Percentiles rank a stretch among this genome's conserved stretches.
Conservation (phyloP, 2,113 vertebrate genomes). For the Rhinolophus ferrumequinum region DNA sequence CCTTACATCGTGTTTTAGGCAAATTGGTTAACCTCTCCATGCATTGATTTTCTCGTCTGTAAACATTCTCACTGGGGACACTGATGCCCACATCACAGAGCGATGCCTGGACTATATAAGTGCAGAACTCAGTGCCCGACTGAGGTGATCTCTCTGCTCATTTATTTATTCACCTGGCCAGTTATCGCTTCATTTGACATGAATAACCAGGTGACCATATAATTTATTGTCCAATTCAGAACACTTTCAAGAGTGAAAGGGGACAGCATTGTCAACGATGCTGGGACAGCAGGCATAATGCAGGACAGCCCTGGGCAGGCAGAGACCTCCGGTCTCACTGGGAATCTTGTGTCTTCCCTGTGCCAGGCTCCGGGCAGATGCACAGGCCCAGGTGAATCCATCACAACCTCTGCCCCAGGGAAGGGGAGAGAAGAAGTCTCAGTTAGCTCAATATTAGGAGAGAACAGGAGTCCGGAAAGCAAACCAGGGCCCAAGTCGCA, state of each 20-base stretch:
- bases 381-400: no score
- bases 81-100: rapidly evolving
- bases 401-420: not conserved
- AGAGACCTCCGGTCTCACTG: not conserved
- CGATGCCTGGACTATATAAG: rapidly evolving
- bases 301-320: not conserved
- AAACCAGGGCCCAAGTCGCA: not conserved
- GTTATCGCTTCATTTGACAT: not conserved
- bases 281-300: not conserved
- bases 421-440: not conserved
- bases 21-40: not conserved
- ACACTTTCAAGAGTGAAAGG: not conserved
- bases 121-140: rapidly evolving
- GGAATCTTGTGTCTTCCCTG: not conserved
- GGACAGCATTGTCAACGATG: not conserved
- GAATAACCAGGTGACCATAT: not conserved
- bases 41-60: not conserved
- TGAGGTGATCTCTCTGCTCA: not conserved
- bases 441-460: not conserved
- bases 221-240: not conserved
- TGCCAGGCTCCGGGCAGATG: not conserved
- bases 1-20: not conserved
- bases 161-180: not conserved
- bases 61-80: not conserved
- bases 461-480: not conserved